These are phyloP conservation scores for Heterohyrax brucei DNA, from an alignment of 2,797 vertebrate genomes.

Conservation along the genomic window DNA sequence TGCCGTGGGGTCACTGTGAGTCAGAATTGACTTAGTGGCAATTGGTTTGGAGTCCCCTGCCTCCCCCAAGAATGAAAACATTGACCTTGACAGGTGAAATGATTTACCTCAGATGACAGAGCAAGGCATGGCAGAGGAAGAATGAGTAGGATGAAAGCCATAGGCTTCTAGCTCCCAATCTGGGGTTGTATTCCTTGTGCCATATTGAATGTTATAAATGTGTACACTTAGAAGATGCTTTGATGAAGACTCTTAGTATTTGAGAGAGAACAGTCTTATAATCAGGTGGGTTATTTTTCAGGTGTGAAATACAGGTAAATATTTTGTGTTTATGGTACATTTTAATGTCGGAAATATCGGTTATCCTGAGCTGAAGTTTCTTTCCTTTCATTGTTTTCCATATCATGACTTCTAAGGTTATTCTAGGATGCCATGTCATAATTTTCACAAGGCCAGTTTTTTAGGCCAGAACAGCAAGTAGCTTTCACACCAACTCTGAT, in stretches of 20 bases:
- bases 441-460: background rate
- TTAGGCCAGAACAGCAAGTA: background rate
- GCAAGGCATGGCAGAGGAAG: background rate
- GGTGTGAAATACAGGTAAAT: conserved; percentile 1
- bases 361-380: conserved; percentile 9
- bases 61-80: background rate
- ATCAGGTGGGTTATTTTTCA: background rate
- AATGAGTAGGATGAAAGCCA: background rate
- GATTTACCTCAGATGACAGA: background rate
- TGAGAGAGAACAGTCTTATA: background rate
- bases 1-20: no score
- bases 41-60: no score
- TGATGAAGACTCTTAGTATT: background rate
- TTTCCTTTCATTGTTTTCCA: background rate
- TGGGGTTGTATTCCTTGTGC: background rate
- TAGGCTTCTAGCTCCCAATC: background rate
- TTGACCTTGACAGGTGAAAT: background rate
- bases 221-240: background rate
- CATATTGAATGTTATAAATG: background rate
- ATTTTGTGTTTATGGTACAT: background rate
- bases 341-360: conserved; percentile 1
- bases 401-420: conserved; percentile 19
- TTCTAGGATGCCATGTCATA: background rate
- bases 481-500: background rate
- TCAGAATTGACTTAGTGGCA: no score